A percentile compares a stretch with the other conserved stretches of the same genome.
These are phyloP conservation scores for Schizopygopsis pylzovi DNA, from an alignment of 2,797 vertebrate species.

Conservation along the genomic window DNA sequence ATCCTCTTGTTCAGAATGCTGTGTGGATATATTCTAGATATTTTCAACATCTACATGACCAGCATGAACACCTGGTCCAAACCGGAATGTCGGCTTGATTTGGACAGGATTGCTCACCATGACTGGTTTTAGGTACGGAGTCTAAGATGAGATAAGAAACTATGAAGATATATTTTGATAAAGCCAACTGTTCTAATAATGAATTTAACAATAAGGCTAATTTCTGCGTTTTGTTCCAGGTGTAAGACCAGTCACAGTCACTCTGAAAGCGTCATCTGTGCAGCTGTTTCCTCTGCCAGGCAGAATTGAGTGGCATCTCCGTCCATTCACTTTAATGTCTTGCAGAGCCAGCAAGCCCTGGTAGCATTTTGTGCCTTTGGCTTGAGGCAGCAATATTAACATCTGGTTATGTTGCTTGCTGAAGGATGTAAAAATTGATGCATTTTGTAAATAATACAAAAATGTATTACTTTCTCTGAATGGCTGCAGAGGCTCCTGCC, in stretches of 20 bases:
- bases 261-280: background rate
- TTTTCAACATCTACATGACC: background rate
- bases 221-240: background rate
- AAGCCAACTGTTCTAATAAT: background rate
- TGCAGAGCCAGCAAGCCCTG: background rate
- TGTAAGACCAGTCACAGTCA: background rate
- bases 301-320: background rate
- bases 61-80: background rate
- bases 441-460: background rate
- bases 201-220: background rate
- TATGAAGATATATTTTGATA: background rate
- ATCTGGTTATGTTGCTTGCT: background rate
- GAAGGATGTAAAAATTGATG: background rate
- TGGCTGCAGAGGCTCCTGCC: background rate
- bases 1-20: background rate
- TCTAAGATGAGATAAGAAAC: background rate
- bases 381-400: background rate
- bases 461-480: background rate
- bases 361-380: background rate
- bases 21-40: background rate
- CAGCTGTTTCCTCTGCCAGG: background rate
- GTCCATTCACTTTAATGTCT: background rate
- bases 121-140: background rate
- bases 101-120: background rate
- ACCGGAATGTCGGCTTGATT: background rate